These are phyloP conservation scores for Eupithecia subfuscata DNA, from an alignment of 2,888 invertebrate species.

Conservation along the genomic window DNA sequence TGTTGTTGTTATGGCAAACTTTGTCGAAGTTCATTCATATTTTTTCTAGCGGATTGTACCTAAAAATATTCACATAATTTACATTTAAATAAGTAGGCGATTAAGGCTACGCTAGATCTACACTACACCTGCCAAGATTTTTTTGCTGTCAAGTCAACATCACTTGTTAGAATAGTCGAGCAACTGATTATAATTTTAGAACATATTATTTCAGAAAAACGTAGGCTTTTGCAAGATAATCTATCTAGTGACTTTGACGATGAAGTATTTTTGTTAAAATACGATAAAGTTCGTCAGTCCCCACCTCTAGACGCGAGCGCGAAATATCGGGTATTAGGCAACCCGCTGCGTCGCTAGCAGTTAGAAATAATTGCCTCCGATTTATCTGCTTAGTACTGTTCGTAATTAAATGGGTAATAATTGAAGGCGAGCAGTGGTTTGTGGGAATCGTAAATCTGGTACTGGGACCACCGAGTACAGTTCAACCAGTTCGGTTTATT, in stretches of 20 bases:
- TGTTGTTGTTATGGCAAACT: neutral
- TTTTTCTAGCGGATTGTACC: neutral
- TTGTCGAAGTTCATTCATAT: neutral
- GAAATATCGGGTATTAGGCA: conserved; percentile 73
- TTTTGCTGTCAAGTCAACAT: neutral
- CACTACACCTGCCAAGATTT: no score
- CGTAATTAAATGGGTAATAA: conserved; percentile 80
- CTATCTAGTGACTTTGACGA: neutral
- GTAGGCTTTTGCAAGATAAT: neutral
- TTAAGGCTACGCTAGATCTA: no score
- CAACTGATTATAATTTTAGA: no score
- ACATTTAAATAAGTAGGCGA: no score
- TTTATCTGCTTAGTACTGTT: conserved; percentile 70
- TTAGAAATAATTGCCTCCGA: conserved; percentile 77
- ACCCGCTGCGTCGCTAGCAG: conserved; percentile 71
- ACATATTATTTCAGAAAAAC: no score
- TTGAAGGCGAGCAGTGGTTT: conserved; percentile 68
- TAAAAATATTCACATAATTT: no score
- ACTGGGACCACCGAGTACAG: conserved; percentile 3
- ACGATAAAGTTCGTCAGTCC: neutral
- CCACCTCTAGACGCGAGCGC: conserved; percentile 57
- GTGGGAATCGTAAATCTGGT: conserved; percentile 67
- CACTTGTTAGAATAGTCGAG: no score
- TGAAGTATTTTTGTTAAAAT: neutral
- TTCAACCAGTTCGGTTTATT: neutral